Evolutionary conservation across 2,888 invertebrate genomes (phyloP).

Genomic region (Eurytoma adleriae): DNA sequence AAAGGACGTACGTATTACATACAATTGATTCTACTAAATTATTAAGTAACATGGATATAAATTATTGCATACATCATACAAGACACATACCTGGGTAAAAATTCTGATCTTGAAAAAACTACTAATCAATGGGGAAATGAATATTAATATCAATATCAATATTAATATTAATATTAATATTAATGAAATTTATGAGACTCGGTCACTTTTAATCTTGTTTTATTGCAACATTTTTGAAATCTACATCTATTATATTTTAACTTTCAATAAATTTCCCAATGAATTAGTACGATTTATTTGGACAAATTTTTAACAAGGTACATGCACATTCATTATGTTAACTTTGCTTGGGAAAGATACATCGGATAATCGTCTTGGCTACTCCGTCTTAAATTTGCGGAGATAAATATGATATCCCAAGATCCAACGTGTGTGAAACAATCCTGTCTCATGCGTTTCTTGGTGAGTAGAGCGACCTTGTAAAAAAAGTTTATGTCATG

Average conservation of each 20-base stretch:
- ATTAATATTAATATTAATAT: neutral
- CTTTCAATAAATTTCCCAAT: conserved; percentile 21
- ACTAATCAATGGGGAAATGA: conserved; percentile 28
- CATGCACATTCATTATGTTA: conserved; percentile 55
- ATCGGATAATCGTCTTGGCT: conserved; percentile 55
- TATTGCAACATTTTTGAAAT: neutral
- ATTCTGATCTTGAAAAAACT: conserved; percentile 40
- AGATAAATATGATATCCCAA: conserved; percentile 55
- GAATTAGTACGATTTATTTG: conserved; percentile 28
- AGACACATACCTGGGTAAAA: conserved; percentile 58
- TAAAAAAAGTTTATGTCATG: conserved; percentile 43
- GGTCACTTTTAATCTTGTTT: neutral
- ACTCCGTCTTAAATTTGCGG: conserved; percentile 53
- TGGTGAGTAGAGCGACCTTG: conserved; percentile 72
- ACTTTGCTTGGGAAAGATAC: conserved; percentile 57
- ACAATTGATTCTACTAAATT: conserved; percentile 73
- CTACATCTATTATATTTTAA: conserved; percentile 10
- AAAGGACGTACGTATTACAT: conserved; percentile 75
- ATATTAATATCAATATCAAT: neutral
- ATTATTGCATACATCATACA: conserved; percentile 63
- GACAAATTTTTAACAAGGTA: conserved; percentile 44
- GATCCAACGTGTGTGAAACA: conserved; percentile 54
- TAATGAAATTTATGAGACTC: neutral
- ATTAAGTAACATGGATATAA: conserved; percentile 65
- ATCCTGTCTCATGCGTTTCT: conserved; percentile 59